These are phyloP conservation scores for Zaprionus nigranus DNA, from an alignment of 1,140 invertebrate species.

Conservation along the genomic window DNA sequence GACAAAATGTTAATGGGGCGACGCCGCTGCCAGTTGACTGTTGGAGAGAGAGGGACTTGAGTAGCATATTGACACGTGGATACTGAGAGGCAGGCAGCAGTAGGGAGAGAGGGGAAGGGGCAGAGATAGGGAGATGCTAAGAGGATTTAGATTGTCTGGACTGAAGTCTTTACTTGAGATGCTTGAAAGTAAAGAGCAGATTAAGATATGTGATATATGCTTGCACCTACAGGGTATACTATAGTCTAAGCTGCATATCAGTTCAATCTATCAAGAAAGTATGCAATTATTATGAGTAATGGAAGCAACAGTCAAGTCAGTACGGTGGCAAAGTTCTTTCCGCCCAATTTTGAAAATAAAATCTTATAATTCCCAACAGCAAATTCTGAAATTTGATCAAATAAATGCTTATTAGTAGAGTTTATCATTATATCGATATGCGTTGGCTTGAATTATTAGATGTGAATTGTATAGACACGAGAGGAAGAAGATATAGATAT, in stretches of 20 bases:
- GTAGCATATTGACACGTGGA: constrained; percentile 12
- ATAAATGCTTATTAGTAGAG: too few relatives aligned
- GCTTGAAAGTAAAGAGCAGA: background rate
- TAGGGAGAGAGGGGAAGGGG: background rate
- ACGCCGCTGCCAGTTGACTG: constrained; percentile 13
- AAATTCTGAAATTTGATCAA: too few relatives aligned
- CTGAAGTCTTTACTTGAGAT: background rate
- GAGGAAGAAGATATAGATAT: too few relatives aligned
- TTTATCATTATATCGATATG: too few relatives aligned
- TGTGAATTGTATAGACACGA: too few relatives aligned
- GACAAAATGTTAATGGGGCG: constrained; percentile 48
- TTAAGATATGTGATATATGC: background rate
- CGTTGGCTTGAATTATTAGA: too few relatives aligned
- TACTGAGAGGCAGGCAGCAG: background rate
- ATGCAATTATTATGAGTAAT: background rate
- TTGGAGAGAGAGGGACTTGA: background rate
- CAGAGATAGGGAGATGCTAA: background rate
- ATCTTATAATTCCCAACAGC: too few relatives aligned
- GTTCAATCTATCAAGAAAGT: background rate
- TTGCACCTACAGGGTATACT: background rate
- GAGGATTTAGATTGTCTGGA: constrained; percentile 1
- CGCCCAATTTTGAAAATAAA: too few relatives aligned
- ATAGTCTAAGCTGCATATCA: background rate
- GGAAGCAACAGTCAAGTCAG: too few relatives aligned
- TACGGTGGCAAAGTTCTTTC: too few relatives aligned